These are phyloP conservation scores for Chloroceryle inda DNA, from an alignment of 2,797 vertebrate genomes.

Conservation along the genomic window DNA sequence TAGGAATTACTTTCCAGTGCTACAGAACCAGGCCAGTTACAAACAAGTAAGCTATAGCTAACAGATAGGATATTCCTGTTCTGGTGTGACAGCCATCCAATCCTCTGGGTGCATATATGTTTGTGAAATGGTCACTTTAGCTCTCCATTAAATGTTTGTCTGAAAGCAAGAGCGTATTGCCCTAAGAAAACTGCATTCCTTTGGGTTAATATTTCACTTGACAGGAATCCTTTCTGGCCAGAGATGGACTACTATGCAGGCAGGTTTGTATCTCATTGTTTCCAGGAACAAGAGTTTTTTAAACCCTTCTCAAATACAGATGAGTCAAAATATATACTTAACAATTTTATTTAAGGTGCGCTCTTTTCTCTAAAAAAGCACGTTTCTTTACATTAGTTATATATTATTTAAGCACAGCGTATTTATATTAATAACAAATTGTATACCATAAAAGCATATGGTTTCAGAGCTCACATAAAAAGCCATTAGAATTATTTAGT, in stretches of 20 bases:
- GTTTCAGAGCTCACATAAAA: not conserved
- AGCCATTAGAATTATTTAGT: not conserved
- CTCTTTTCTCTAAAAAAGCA: not conserved
- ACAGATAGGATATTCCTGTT: not conserved
- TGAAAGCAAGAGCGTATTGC: conserved; percentile 37
- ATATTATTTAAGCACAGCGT: not conserved
- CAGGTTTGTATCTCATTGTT: conserved; percentile 60
- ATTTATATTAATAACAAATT: not conserved
- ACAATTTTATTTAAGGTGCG: not conserved
- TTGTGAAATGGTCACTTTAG: conserved; percentile 57
- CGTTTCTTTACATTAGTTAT: not conserved
- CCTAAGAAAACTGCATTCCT: conserved; percentile 57
- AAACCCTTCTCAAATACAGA: conserved; percentile 30
- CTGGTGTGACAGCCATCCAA: not conserved
- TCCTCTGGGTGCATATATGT: conserved; percentile 27
- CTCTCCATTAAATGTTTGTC: conserved; percentile 2
- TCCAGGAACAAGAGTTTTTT: conserved; percentile 29
- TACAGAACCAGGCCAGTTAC: not conserved
- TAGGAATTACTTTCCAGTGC: not conserved
- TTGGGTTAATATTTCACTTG: conserved; percentile 74
- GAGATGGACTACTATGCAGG: conserved; percentile 39
- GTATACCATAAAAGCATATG: not conserved
- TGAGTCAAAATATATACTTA: not conserved
- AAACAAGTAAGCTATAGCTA: not conserved
- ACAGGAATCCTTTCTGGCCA: conserved; percentile 66